phyloP scores from a whole-genome alignment of 2,797 vertebrate genomes.

The Parambassis ranga region DNA sequence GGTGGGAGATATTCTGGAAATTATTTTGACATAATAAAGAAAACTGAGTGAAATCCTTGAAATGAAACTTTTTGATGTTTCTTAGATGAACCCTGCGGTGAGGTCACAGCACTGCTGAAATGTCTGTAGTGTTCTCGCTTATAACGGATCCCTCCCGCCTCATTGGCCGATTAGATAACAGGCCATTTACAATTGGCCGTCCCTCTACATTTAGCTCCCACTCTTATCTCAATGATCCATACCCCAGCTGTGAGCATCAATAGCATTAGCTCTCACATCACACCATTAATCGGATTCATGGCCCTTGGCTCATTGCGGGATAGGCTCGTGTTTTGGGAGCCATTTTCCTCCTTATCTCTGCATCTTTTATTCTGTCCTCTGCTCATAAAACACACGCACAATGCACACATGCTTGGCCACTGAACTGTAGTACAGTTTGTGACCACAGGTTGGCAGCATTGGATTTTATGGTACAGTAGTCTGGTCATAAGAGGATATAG shows the following conservation, averaged over 20 bases:
- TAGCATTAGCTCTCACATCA: conserved; percentile 60
- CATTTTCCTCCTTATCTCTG: conserved; percentile 15
- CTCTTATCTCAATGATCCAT: conserved; percentile 66
- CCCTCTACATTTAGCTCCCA: conserved; percentile 47
- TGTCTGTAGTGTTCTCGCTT: neutral
- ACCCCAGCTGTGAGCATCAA: conserved; percentile 43
- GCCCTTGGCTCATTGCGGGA: conserved; percentile 44
- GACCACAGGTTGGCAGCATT: conserved; percentile 49
- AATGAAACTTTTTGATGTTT: conserved; percentile 23
- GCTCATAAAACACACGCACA: neutral
- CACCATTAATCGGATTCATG: conserved; percentile 69
- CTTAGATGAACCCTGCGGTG: conserved; percentile 11
- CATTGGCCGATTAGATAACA: conserved; percentile 53
- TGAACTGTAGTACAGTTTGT: conserved; percentile 20
- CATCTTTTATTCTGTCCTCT: conserved; percentile 3
- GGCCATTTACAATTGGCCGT: conserved; percentile 46
- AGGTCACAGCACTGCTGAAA: conserved; percentile 5
- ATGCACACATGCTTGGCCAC: neutral
- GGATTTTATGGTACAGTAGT: neutral
- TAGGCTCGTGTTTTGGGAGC: conserved; percentile 28
- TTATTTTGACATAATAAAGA: conserved; percentile 21
- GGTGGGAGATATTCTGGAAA: neutral
- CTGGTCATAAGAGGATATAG: conserved; percentile 24
- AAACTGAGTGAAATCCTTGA: conserved; percentile 9
- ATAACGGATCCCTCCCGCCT: conserved; percentile 14